A percentile compares a stretch with the other conserved stretches of the same genome.
Evolutionary conservation across 2,888 invertebrate genomes (phyloP).

Genomic region (Dolomedes plantarius): DNA sequence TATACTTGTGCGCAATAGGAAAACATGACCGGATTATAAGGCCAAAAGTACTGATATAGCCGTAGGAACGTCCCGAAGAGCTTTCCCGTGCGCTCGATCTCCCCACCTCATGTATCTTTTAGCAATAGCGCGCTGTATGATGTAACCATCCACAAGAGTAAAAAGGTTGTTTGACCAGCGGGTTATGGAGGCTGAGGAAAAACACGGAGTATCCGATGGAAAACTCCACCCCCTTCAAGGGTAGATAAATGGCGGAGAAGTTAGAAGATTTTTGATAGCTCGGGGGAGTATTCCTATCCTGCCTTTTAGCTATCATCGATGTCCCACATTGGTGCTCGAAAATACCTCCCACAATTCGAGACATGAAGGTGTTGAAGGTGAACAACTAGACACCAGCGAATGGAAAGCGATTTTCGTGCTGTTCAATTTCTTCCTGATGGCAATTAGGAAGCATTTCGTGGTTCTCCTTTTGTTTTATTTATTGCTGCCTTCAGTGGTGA

Average conservation of each 20-base stretch:
- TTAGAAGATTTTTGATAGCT: neutral
- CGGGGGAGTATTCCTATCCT: conserved; percentile 9
- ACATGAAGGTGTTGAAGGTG: conserved; percentile 30
- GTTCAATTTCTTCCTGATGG: neutral
- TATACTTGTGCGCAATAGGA: too few species aligned
- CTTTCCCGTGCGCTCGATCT: too few species aligned
- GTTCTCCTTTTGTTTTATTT: neutral
- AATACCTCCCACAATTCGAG: conserved; percentile 31
- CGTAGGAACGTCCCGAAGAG: too few species aligned
- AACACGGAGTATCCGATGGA: neutral
- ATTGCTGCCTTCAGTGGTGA: neutral
- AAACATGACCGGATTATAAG: too few species aligned
- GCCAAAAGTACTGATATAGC: too few species aligned
- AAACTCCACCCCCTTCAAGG: conserved; percentile 29
- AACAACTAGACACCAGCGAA: conserved; percentile 1
- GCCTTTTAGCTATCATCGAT: neutral
- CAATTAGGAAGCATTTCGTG: neutral
- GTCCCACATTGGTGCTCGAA: conserved; percentile 36
- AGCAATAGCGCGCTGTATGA: neutral
- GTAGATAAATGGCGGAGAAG: neutral
- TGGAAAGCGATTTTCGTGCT: conserved; percentile 6
- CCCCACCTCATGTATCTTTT: too few species aligned
- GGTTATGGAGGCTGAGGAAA: neutral
- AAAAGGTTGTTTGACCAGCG: conserved; percentile 14
- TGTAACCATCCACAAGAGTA: neutral